Percentiles rank a stretch among this genome's conserved stretches.
Conservation (phyloP, 2,797 vertebrate species). For the Adelosebastes latens region DNA sequence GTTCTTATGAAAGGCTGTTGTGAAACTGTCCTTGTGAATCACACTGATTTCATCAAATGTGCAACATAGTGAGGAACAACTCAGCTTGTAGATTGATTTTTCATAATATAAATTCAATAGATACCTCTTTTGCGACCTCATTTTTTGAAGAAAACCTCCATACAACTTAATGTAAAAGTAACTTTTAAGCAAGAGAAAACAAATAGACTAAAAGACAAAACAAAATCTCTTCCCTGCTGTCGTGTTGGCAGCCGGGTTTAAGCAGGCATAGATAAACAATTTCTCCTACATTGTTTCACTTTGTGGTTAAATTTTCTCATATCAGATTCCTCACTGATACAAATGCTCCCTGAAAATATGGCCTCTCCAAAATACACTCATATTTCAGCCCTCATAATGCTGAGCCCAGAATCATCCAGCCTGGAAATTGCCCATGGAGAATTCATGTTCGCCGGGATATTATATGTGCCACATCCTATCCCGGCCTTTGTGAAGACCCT, state of each 20-base stretch:
- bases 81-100: slow-evolving; percentile 5
- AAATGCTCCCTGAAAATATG: slow-evolving; percentile 79
- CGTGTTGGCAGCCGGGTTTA: slow-evolving; percentile 64
- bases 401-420: slow-evolving; percentile 80
- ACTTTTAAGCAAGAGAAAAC: slow-evolving; percentile 40
- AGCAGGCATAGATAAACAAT: slow-evolving; percentile 78
- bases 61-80: slow-evolving; percentile 15
- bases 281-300: slow-evolving; percentile 78
- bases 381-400: slow-evolving; percentile 82
- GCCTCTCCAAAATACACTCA: slow-evolving; percentile 75
- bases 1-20: slow-evolving; percentile 47
- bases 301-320: slow-evolving; percentile 78
- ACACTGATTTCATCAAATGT: slow-evolving; percentile 15
- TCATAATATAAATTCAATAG: background rate
- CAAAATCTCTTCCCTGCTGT: slow-evolving; percentile 25
- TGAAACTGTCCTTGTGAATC: slow-evolving; percentile 53
- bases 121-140: background rate
- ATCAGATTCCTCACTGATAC: slow-evolving; percentile 75
- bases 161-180: background rate
- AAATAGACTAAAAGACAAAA: slow-evolving; percentile 37
- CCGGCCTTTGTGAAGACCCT: slow-evolving; percentile 82
- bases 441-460: slow-evolving; percentile 85
- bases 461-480: slow-evolving; percentile 87
- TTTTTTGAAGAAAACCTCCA: background rate
- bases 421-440: slow-evolving; percentile 86